Evolutionary conservation across 2,113 vertebrate genomes (phyloP).

Genomic region (Chascanopsetta lugubris): DNA sequence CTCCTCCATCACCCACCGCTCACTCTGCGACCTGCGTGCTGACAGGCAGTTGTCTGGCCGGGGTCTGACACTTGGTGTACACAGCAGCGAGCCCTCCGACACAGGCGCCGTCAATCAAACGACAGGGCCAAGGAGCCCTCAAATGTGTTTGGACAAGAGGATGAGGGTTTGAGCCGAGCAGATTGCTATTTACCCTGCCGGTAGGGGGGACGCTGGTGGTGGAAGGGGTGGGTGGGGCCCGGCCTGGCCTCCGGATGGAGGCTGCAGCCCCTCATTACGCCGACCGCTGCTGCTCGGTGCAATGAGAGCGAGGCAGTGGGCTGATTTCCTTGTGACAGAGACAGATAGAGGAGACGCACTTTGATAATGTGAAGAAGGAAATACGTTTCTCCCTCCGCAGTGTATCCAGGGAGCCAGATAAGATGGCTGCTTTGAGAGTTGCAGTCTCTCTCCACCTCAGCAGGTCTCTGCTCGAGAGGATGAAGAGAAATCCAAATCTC

Average conservation of each 20-base stretch:
- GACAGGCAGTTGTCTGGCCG: conserved; percentile 74
- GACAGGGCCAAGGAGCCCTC: conserved; percentile 51
- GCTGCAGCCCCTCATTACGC: conserved; percentile 34
- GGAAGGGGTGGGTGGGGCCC: conserved; percentile 34
- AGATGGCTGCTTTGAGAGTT: conserved; percentile 39
- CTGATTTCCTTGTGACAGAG: conserved; percentile 52
- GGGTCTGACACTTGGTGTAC: conserved; percentile 73
- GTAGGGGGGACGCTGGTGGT: not conserved
- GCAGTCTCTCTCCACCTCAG: conserved; percentile 11
- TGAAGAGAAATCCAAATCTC: conserved; percentile 22
- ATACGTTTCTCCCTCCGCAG: conserved; percentile 20
- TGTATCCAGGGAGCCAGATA: conserved; percentile 45
- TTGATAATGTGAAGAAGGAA: conserved; percentile 60
- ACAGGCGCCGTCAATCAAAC: conserved; percentile 73
- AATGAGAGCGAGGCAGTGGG: conserved; percentile 16
- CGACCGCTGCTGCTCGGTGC: not conserved
- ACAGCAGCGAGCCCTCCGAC: conserved; percentile 58
- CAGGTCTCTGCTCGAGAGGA: conserved; percentile 12
- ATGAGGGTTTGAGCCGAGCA: conserved; percentile 53
- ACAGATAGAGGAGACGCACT: conserved; percentile 49
- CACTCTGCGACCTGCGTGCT: conserved; percentile 56
- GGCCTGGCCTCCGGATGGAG: conserved; percentile 58
- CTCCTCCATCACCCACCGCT: conserved; percentile 52
- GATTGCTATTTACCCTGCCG: conserved; percentile 65
- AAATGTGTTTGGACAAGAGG: conserved; percentile 70